A percentile compares a stretch with the other conserved stretches of the same genome.
phyloP scores from a whole-genome alignment of 2,113 vertebrate genomes.

The Ceyx melanurus region DNA sequence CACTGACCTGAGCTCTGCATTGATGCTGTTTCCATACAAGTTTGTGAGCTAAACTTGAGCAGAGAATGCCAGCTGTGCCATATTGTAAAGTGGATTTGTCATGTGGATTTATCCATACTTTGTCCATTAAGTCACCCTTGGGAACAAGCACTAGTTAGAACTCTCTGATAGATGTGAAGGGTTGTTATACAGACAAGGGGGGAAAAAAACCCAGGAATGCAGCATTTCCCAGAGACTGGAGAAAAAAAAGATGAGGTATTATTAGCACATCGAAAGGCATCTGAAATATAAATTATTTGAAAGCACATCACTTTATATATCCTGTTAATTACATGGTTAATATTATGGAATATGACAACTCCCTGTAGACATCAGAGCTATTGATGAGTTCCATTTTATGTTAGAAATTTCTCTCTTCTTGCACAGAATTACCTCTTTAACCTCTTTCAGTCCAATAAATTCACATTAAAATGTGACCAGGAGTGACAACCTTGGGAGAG shows the following conservation, averaged over 20 bases:
- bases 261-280: constrained; percentile 24
- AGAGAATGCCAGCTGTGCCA: constrained; percentile 49
- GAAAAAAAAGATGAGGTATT: constrained; percentile 13
- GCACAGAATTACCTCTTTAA: constrained; percentile 29
- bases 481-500: constrained; percentile 38
- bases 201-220: neutral
- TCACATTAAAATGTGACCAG: constrained; percentile 62
- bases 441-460: constrained; percentile 59
- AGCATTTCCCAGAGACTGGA: constrained; percentile 6
- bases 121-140: constrained; percentile 74
- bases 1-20: constrained; percentile 15
- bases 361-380: constrained; percentile 19
- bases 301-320: constrained; percentile 33
- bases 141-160: constrained; percentile 60
- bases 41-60: constrained; percentile 23
- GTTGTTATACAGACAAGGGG: neutral
- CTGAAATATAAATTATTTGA: constrained; percentile 54
- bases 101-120: constrained; percentile 69
- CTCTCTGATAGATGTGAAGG: constrained; percentile 41
- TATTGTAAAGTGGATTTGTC: constrained; percentile 44
- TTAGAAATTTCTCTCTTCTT: constrained; percentile 40
- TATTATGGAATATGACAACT: constrained; percentile 45
- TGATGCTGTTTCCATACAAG: neutral
- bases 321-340: constrained; percentile 58
- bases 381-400: constrained; percentile 30